These are phyloP conservation scores for Pteruthius melanotis DNA, from an alignment of 2,113 vertebrate species.

Conservation along the genomic window DNA sequence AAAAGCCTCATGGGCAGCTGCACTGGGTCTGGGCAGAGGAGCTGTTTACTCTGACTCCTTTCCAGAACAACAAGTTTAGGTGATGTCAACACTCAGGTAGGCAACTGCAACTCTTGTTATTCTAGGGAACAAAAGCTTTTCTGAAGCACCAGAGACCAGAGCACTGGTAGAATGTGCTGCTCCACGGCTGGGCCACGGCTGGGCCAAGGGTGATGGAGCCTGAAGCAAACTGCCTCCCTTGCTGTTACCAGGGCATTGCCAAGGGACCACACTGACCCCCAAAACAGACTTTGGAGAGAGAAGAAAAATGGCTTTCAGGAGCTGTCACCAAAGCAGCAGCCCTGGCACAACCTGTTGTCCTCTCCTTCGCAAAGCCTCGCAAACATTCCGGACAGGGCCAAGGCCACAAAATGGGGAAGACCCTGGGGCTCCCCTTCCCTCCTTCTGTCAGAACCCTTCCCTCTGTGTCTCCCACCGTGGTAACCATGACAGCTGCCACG, in stretches of 20 bases:
- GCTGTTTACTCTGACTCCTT: not conserved
- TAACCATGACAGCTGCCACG: rapidly evolving
- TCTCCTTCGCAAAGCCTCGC: rapidly evolving
- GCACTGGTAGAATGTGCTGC: not conserved
- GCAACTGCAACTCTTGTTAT: not conserved
- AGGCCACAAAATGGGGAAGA: not conserved
- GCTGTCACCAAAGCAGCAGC: not conserved
- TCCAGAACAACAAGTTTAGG: not conserved
- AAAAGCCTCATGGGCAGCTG: not conserved
- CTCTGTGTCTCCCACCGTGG: not conserved
- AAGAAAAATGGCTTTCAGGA: not conserved
- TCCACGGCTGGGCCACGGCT: not conserved
- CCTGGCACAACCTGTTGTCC: not conserved
- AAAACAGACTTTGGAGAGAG: not conserved
- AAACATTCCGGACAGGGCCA: rapidly evolving
- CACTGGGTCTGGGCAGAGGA: not conserved
- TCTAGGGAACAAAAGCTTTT: not conserved
- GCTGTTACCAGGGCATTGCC: not conserved
- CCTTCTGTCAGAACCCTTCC: not conserved
- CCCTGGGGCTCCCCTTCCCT: not conserved
- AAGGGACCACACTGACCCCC: not conserved
- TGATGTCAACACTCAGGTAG: not conserved
- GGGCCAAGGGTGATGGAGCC: not conserved
- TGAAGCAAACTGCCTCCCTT: not conserved
- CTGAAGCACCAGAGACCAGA: not conserved